Conservation (phyloP, 2,113 vertebrate genomes). For the Tretioscincus oriximinensis region DNA sequence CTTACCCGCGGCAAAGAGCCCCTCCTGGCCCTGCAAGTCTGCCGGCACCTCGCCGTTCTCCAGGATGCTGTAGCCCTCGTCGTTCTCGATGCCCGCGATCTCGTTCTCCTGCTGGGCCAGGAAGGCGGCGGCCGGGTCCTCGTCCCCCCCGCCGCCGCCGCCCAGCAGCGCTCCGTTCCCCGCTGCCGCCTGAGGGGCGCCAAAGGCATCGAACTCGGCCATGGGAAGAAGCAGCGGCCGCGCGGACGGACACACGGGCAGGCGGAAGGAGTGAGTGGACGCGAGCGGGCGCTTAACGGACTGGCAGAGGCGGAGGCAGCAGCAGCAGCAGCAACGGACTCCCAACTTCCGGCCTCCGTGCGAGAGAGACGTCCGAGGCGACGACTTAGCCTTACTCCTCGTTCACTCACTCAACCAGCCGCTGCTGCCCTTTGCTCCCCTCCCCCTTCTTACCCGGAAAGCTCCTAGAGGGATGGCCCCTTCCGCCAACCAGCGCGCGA, state of each 20-base stretch:
- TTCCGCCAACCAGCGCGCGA: not conserved
- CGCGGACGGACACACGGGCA: accelerated
- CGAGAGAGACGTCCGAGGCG: not conserved
- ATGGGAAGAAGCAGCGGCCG: constrained; percentile 21
- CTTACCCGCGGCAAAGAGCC: not conserved
- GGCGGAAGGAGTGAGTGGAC: too few relatives aligned
- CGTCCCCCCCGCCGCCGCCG: constrained; percentile 83
- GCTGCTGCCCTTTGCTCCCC: not conserved
- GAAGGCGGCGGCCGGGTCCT: constrained; percentile 93
- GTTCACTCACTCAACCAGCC: too few relatives aligned
- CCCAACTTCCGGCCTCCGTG: not conserved
- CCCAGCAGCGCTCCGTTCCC: constrained; percentile 70
- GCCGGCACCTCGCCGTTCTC: constrained; percentile 86
- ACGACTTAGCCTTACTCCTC: too few relatives aligned
- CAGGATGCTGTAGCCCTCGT: constrained; percentile 88
- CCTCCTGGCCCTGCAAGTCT: constrained; percentile 67
- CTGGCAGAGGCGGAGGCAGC: not conserved
- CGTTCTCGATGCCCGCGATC: constrained; percentile 94
- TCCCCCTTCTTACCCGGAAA: not conserved
- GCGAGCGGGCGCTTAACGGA: not conserved
- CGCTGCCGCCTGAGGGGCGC: constrained; percentile 51
- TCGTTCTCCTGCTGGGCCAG: constrained; percentile 93
- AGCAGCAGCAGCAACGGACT: too few relatives aligned
- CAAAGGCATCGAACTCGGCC: constrained; percentile 43
- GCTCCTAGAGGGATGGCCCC: not conserved